phyloP scores from a whole-genome alignment of 2,797 vertebrate species.

The Falco columbarius region DNA sequence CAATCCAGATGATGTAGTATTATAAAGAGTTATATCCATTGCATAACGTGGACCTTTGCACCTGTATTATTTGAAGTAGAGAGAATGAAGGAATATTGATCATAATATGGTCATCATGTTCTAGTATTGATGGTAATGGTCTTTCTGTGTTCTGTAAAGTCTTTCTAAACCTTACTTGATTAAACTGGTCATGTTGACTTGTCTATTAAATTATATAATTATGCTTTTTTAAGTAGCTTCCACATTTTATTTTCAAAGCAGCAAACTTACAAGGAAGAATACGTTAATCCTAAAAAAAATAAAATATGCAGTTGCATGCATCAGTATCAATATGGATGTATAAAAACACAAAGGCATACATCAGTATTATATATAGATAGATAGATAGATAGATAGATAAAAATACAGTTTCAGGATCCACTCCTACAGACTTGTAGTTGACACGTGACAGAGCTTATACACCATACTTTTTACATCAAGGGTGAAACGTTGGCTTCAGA shows the following conservation, averaged over 20 bases:
- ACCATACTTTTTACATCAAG: background rate
- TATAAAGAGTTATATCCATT: background rate
- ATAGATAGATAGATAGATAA: too few species aligned
- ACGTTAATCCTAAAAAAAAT: background rate
- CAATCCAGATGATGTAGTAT: background rate
- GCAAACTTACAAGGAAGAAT: background rate
- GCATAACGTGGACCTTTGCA: background rate
- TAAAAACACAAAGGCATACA: too few species aligned
- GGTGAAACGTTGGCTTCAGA: background rate
- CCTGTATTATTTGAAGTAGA: background rate
- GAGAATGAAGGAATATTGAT: background rate
- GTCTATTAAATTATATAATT: background rate
- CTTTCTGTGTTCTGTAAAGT: background rate
- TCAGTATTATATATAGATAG: background rate
- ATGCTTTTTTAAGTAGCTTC: background rate
- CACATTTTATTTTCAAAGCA: background rate
- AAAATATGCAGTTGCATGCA: accelerated
- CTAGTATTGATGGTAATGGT: background rate
- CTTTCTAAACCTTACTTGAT: background rate
- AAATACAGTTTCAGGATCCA: background rate
- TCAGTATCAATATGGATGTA: background rate
- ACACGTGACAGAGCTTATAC: background rate
- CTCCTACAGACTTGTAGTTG: background rate
- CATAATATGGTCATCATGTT: background rate
- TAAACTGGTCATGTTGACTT: background rate